A percentile compares a stretch with the other conserved stretches of the same genome.
These are phyloP conservation scores for Sarcophaga carnaria DNA, from an alignment of 2,888 invertebrate species.

Conservation along the genomic window DNA sequence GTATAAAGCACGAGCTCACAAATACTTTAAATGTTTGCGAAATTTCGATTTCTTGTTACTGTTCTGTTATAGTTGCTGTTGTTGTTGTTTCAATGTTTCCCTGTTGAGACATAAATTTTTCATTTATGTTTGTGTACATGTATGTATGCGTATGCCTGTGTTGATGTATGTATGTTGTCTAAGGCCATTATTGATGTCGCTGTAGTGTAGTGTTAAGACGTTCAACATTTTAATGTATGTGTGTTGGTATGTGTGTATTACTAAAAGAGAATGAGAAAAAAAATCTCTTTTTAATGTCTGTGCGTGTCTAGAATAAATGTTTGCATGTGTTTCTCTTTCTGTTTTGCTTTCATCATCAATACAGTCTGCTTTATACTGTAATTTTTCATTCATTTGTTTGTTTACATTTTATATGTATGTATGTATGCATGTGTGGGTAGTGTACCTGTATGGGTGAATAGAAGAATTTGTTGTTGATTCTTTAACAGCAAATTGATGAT, in stretches of 20 bases:
- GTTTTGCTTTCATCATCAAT: not conserved
- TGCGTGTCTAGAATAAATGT: conserved; percentile 37
- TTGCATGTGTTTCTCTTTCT: not conserved
- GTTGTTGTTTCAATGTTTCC: conserved; percentile 45
- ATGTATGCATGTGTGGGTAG: not conserved
- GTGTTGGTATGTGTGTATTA: not conserved
- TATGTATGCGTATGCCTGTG: not conserved
- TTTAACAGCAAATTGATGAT: conserved; percentile 51
- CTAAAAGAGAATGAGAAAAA: conserved; percentile 1
- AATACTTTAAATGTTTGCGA: too few relatives aligned
- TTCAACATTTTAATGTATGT: not conserved
- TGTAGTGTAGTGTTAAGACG: not conserved
- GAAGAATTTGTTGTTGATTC: conserved; percentile 18
- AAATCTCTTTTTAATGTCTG: conserved; percentile 9
- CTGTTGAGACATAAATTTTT: conserved; percentile 46
- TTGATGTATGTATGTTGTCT: conserved; percentile 21
- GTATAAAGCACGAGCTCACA: too few relatives aligned
- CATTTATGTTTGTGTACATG: conserved; percentile 1
- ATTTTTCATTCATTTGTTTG: not conserved
- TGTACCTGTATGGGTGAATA: not conserved
- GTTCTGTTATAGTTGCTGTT: not conserved
- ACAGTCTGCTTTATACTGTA: not conserved
- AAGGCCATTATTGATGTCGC: not conserved
- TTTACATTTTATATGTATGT: not conserved
- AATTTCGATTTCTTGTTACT: too few relatives aligned